Conservation (phyloP, 1,140 invertebrate species). For the Harlomillsia oculata region DNA sequence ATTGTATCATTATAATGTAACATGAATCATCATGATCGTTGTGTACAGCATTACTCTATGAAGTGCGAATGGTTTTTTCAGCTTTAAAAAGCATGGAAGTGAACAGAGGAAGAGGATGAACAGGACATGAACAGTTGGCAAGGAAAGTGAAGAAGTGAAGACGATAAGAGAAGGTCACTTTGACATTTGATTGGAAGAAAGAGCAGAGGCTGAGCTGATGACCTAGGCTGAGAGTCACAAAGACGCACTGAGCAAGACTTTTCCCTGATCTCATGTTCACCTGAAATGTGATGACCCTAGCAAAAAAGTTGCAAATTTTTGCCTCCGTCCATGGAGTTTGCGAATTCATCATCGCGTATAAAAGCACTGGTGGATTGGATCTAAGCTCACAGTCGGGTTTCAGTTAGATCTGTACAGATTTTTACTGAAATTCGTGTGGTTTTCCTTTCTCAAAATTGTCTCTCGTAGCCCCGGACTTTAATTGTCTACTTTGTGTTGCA, state of each 20-base stretch:
- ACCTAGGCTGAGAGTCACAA: background rate
- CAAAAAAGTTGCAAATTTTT: background rate
- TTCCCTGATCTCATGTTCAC: background rate
- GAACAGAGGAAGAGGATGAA: too few relatives aligned
- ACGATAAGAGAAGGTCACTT: background rate
- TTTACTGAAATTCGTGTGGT: background rate
- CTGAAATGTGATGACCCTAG: background rate
- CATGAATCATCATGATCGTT: too few relatives aligned
- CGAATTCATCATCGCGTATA: background rate
- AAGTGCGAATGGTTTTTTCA: too few relatives aligned
- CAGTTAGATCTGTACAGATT: constrained; percentile 23
- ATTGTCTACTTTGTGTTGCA: background rate
- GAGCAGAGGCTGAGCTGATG: too few relatives aligned
- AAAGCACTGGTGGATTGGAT: background rate
- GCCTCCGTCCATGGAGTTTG: background rate
- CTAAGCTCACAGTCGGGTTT: constrained; percentile 15
- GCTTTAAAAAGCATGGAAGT: too few relatives aligned
- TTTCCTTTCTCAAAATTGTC: background rate
- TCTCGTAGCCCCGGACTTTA: background rate
- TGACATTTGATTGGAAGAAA: too few relatives aligned
- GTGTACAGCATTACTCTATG: too few relatives aligned
- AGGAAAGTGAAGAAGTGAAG: background rate
- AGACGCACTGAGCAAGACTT: background rate
- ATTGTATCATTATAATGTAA: too few relatives aligned
- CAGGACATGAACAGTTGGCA: background rate